phyloP scores from a whole-genome alignment of 2,888 invertebrate genomes.

The Rugalucina vietnamica region DNA sequence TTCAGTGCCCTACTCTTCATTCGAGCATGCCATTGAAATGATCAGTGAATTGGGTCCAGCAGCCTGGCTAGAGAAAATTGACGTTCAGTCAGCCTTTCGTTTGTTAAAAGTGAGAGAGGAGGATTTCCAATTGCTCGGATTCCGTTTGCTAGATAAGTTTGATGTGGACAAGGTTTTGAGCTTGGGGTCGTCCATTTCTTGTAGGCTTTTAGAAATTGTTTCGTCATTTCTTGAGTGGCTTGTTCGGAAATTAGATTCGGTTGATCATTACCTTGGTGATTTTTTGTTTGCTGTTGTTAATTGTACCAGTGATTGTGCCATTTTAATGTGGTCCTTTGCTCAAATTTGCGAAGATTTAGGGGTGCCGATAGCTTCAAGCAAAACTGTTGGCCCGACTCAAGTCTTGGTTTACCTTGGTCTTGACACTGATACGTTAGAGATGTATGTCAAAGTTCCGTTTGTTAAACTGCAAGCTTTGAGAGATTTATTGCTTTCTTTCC shows the following conservation, averaged over 20 bases:
- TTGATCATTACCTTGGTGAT: constrained; percentile 38
- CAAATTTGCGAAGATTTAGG: constrained; percentile 22
- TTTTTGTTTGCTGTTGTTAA: constrained; percentile 22
- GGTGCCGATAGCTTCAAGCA: constrained; percentile 33
- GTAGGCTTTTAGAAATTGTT: constrained; percentile 30
- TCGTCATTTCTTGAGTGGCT: constrained; percentile 20
- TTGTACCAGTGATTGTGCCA: not conserved
- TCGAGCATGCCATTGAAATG: constrained; percentile 33
- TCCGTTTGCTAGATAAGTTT: constrained; percentile 11
- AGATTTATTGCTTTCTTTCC: not conserved
- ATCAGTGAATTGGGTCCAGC: constrained; percentile 15
- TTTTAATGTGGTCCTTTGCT: constrained; percentile 25
- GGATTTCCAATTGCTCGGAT: constrained; percentile 27
- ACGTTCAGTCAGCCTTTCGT: constrained; percentile 35
- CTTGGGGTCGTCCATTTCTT: constrained; percentile 17
- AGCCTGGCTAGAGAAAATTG: constrained; percentile 25
- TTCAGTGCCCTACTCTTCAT: constrained; percentile 23
- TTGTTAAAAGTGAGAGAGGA: constrained; percentile 10
- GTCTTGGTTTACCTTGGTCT: constrained; percentile 23
- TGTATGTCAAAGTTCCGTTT: constrained; percentile 14
- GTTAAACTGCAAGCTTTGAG: constrained; percentile 5
- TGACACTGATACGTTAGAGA: constrained; percentile 14
- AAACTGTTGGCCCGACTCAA: constrained; percentile 19
- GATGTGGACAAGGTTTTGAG: constrained; percentile 31
- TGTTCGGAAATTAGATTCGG: not conserved